Evolutionary conservation across 2,888 invertebrate species (phyloP).

Genomic region (Rhabditoides inermis): DNA sequence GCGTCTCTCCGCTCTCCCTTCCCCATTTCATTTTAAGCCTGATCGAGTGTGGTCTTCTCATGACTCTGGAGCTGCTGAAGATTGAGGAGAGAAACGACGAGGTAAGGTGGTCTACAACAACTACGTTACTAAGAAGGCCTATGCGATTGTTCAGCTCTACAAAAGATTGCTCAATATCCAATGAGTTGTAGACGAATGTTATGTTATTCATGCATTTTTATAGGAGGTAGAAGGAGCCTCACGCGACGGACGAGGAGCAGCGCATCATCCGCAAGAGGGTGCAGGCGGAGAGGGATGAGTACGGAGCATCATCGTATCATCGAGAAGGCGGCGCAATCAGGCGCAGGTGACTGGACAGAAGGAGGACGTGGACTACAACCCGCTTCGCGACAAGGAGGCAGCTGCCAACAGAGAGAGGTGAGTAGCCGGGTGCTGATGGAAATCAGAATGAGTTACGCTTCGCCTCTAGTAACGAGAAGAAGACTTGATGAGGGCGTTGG

Average conservation of each 20-base stretch:
- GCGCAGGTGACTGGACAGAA: conserved; percentile 39
- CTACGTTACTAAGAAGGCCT: conserved; percentile 35
- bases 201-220: background rate
- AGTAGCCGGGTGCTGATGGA: background rate
- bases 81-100: conserved; percentile 79
- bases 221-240: conserved; percentile 27
- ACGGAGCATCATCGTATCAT: conserved; percentile 25
- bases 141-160: conserved; percentile 27
- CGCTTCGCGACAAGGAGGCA: conserved; percentile 28
- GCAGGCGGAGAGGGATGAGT: conserved; percentile 27
- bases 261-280: conserved; percentile 32
- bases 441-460: background rate
- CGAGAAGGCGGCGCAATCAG: conserved; percentile 33
- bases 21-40: conserved; percentile 64
- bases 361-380: conserved; percentile 32
- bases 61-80: conserved; percentile 73
- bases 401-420: conserved; percentile 31
- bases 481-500: background rate
- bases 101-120: conserved; percentile 65
- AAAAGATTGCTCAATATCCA: conserved; percentile 18
- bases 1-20: too few species aligned
- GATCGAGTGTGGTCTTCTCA: conserved; percentile 82
- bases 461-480: too few species aligned
- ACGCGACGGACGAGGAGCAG: conserved; percentile 38
- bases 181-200: conserved; percentile 9